Evolutionary conservation across 2,797 vertebrate genomes (phyloP).

Genomic region (Ctenopoma multispine): DNA sequence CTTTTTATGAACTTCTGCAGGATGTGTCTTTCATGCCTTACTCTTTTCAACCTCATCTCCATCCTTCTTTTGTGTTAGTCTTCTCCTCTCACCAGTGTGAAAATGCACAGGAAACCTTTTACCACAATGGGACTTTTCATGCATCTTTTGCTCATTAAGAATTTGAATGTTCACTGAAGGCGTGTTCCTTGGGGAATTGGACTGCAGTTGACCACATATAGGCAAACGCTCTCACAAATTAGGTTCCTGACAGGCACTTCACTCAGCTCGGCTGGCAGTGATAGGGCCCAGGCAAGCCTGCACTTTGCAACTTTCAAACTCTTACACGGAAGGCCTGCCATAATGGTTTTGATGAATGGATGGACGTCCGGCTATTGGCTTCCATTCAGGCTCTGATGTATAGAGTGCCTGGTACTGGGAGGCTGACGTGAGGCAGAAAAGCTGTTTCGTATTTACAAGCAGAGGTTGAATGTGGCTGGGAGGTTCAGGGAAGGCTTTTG

Average conservation of each 20-base stretch:
- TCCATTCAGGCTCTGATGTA: conserved; percentile 62
- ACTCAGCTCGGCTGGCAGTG: conserved; percentile 42
- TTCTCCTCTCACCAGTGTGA: conserved; percentile 68
- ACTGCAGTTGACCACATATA: conserved; percentile 34
- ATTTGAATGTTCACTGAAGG: conserved; percentile 42
- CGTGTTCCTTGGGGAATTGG: conserved; percentile 24
- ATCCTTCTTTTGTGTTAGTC: conserved; percentile 77
- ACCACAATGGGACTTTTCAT: conserved; percentile 66
- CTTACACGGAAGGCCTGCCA: conserved; percentile 61
- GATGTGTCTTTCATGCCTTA: conserved; percentile 78
- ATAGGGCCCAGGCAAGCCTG: conserved; percentile 58
- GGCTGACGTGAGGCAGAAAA: conserved; percentile 58
- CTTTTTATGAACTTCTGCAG: conserved; percentile 69
- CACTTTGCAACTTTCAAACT: conserved; percentile 56
- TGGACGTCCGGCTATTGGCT: conserved; percentile 53
- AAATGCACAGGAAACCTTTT: conserved; percentile 75
- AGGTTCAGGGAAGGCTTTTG: conserved; percentile 48
- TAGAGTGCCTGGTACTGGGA: conserved; percentile 60
- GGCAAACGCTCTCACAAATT: conserved; percentile 55
- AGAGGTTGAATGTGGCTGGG: conserved; percentile 51
- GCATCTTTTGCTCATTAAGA: conserved; percentile 66
- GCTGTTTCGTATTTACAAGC: conserved; percentile 75
- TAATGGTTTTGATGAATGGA: conserved; percentile 67
- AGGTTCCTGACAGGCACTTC: conserved; percentile 55
- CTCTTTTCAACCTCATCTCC: conserved; percentile 72